Evolutionary conservation across 64 coral and sea anemone species (phyloP).

Genomic region (Orbicella faveolata): DNA sequence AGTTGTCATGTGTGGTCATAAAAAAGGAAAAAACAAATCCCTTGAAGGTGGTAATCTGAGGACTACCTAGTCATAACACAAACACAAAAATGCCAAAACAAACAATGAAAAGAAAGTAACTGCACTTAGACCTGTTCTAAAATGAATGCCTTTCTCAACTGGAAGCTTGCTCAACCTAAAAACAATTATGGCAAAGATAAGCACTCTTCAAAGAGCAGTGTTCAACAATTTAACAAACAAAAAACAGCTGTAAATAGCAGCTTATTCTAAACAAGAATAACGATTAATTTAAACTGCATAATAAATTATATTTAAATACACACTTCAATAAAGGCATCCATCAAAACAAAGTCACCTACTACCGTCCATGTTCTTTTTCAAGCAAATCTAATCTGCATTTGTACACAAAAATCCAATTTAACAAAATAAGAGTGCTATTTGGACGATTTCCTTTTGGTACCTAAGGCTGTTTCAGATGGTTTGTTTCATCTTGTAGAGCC

Average conservation of each 20-base stretch:
- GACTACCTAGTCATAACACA: neutral
- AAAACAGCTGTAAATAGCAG: neutral
- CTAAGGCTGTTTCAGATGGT: too few species aligned
- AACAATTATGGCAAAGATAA: constrained; percentile 74
- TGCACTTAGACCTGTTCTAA: constrained; percentile 90
- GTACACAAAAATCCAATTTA: too few species aligned
- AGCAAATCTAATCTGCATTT: too few species aligned
- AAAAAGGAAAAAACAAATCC: too few species aligned
- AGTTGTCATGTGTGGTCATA: too few species aligned
- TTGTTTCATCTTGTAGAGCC: too few species aligned
- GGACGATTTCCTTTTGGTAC: too few species aligned
- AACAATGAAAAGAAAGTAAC: constrained; percentile 64
- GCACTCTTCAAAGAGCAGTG: neutral
- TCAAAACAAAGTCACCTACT: too few species aligned
- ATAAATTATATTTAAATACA: neutral
- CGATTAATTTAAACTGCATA: too few species aligned
- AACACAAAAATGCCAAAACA: constrained; percentile 43
- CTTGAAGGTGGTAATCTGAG: too few species aligned
- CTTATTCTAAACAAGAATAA: neutral
- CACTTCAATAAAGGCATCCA: neutral
- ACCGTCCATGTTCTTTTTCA: too few species aligned
- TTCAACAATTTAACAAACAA: neutral
- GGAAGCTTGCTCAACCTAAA: constrained; percentile 88
- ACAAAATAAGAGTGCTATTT: too few species aligned
- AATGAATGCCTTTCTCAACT: constrained; percentile 78